Percentiles rank a stretch among this genome's conserved stretches.
phyloP scores from a whole-genome alignment of 2,113 vertebrate genomes.

The Isurus oxyrinchus region DNA sequence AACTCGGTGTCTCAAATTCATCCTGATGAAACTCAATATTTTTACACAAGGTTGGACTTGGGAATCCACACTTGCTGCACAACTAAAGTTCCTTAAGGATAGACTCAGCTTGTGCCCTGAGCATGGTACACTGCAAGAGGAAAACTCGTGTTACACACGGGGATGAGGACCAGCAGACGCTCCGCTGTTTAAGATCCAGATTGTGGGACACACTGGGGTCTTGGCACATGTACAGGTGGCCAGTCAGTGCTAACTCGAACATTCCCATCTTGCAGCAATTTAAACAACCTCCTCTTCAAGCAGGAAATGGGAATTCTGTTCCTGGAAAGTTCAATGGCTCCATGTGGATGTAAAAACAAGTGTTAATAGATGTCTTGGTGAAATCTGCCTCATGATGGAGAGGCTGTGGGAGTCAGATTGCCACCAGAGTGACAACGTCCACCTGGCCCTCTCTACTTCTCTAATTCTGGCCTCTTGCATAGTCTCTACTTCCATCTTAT shows the following conservation, averaged over 20 bases:
- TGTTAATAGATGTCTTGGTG: not conserved
- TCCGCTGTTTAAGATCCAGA: not conserved
- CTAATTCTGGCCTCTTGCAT: not conserved
- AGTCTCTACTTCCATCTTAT: not conserved
- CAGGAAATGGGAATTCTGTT: not conserved
- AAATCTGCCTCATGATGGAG: not conserved
- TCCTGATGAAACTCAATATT: not conserved
- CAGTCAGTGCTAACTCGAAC: not conserved
- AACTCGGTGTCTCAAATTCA: not conserved
- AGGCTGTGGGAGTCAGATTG: not conserved
- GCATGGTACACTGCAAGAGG: not conserved
- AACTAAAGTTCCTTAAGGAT: not conserved
- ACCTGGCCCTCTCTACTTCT: no score
- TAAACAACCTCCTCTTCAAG: not conserved
- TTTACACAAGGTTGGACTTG: not conserved
- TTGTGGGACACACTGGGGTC: not conserved
- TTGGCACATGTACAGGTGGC: not conserved
- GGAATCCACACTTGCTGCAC: no score
- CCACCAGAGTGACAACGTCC: not conserved
- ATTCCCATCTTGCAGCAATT: constrained; percentile 1
- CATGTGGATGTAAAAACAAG: no score
- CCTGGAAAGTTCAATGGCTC: not conserved
- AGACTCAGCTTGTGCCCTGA: no score
- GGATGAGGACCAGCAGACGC: not conserved
- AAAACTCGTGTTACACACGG: not conserved